phyloP scores from a whole-genome alignment of 2,797 vertebrate species.

The Nothura maculosa region DNA sequence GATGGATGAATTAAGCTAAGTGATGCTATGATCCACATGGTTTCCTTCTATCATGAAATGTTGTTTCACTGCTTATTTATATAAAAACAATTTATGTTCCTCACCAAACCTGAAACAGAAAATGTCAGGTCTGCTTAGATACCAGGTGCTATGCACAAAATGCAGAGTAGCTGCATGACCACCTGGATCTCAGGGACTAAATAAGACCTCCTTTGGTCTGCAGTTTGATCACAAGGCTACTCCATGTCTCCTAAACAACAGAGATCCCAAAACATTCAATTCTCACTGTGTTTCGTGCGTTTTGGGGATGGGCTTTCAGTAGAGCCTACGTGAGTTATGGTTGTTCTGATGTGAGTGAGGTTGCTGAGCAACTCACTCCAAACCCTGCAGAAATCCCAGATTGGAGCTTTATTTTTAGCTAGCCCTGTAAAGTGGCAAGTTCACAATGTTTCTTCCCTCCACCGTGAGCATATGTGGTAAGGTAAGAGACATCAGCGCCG shows the following conservation, averaged over 20 bases:
- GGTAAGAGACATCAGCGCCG: background rate
- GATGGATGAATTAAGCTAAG: slow-evolving; percentile 8
- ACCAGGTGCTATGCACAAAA: background rate
- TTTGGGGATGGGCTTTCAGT: background rate
- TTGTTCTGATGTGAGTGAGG: slow-evolving; percentile 6
- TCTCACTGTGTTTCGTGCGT: background rate
- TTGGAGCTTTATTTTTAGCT: slow-evolving; percentile 49
- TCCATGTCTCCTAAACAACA: background rate
- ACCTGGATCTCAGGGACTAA: background rate
- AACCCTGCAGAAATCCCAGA: slow-evolving; percentile 40
- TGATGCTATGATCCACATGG: background rate
- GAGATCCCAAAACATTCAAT: background rate
- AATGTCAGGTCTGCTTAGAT: background rate
- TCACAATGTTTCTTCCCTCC: background rate
- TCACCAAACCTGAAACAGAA: background rate
- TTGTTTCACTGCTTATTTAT: background rate
- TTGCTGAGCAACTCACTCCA: slow-evolving; percentile 37
- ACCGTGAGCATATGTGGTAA: background rate
- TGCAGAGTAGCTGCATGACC: rapidly evolving
- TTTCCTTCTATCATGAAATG: background rate
- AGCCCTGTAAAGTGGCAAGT: background rate
- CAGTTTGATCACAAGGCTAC: background rate
- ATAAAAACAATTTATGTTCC: background rate
- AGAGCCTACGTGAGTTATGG: background rate
- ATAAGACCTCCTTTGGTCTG: background rate